phyloP scores from a whole-genome alignment of 2,888 invertebrate species.

The Tromatobia lineatoria region DNA sequence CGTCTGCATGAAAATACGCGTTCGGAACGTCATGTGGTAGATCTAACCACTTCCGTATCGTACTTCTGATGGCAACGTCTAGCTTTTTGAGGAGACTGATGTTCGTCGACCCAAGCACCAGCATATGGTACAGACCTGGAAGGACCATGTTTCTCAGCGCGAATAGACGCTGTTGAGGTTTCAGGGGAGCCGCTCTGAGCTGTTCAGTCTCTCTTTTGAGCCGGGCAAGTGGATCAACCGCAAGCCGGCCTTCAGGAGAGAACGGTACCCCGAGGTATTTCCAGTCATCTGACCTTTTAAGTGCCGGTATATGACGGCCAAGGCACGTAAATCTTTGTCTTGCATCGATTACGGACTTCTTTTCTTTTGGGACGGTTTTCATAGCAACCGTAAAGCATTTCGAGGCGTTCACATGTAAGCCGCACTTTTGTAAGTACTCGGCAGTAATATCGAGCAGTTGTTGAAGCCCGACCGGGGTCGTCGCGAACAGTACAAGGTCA shows the following conservation, averaged over 20 bases:
- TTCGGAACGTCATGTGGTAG: slow-evolving; percentile 78
- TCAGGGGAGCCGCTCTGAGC: slow-evolving; percentile 59
- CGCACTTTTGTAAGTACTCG: slow-evolving; percentile 65
- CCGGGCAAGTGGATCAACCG: not conserved
- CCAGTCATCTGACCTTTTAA: slow-evolving; percentile 67
- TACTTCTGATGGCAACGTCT: slow-evolving; percentile 77
- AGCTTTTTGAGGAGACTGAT: slow-evolving; percentile 74
- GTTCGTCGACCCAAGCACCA: slow-evolving; percentile 78
- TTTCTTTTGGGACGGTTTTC: slow-evolving; percentile 70
- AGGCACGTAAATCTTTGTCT: slow-evolving; percentile 1
- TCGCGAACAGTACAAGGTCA: slow-evolving; percentile 71
- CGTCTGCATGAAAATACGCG: slow-evolving; percentile 77
- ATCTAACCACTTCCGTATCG: slow-evolving; percentile 75
- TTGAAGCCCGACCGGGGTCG: slow-evolving; percentile 70
- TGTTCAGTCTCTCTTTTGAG: not conserved
- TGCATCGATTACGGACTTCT: slow-evolving; percentile 52
- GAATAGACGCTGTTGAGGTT: slow-evolving; percentile 69
- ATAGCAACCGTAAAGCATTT: slow-evolving; percentile 78
- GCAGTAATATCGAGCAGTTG: slow-evolving; percentile 1
- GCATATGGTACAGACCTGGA: slow-evolving; percentile 74
- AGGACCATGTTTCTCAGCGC: slow-evolving; percentile 55
- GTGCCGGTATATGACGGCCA: slow-evolving; percentile 68
- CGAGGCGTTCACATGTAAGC: slow-evolving; percentile 72
- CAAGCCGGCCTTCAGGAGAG: slow-evolving; percentile 43
- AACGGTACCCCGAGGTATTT: slow-evolving; percentile 64